These are phyloP conservation scores for Fopius arisanus DNA, from an alignment of 1,140 invertebrate genomes.

Conservation along the genomic window DNA sequence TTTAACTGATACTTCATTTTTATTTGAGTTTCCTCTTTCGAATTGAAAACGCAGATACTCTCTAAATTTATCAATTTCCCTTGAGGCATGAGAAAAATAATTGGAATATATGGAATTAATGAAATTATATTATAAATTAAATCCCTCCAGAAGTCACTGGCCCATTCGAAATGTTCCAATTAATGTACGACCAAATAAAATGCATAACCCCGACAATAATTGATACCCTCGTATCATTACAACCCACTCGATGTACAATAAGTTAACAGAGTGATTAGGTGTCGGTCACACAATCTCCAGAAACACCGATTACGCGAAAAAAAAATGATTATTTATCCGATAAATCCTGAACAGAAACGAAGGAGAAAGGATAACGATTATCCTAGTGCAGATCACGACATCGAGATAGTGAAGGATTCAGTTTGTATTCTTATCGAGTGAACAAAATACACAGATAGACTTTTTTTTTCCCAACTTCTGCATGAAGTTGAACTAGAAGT, in stretches of 20 bases:
- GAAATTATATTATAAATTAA: no score
- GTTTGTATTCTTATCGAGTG: background rate
- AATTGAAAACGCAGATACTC: no score
- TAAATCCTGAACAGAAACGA: background rate
- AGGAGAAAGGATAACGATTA: constrained; percentile 11
- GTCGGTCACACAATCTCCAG: background rate
- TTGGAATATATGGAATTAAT: no score
- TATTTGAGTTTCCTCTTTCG: no score
- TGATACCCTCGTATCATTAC: background rate
- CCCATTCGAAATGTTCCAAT: background rate
- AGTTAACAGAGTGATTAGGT: constrained; percentile 3
- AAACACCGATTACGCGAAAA: background rate
- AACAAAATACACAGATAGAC: background rate
- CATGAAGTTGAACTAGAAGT: background rate
- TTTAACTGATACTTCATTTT: no score
- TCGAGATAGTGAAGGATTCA: background rate
- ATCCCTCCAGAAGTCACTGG: no score
- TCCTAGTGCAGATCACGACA: background rate
- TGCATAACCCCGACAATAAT: background rate
- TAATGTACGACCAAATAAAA: background rate
- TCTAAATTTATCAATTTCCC: no score
- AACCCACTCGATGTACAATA: background rate
- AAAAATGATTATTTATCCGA: background rate
- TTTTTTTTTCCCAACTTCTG: background rate
- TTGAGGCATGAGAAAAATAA: no score